Percentiles rank a stretch among this genome's conserved stretches.
Evolutionary conservation across 2,888 invertebrate genomes (phyloP).

Genomic region (Agrochola lota): DNA sequence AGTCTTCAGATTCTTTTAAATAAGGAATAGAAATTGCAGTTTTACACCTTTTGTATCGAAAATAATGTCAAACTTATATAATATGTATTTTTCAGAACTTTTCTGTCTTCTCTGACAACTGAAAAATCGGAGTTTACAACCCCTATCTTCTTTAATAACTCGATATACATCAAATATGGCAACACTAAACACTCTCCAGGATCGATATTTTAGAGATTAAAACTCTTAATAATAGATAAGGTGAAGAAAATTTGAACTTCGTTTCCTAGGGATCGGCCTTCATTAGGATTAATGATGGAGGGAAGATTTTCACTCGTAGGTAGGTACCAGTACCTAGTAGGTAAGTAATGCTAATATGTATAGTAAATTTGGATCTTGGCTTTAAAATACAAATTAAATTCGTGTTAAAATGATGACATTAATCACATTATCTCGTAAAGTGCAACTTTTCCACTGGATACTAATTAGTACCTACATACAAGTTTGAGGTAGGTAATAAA

Average conservation of each 20-base stretch:
- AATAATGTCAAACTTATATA: not conserved
- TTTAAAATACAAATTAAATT: not conserved
- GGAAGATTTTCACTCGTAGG: not conserved
- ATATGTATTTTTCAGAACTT: not conserved
- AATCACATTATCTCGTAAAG: not conserved
- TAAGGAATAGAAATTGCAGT: not conserved
- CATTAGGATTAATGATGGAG: not conserved
- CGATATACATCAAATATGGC: not conserved
- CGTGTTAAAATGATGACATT: not conserved
- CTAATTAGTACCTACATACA: not conserved
- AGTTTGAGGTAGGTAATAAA: constrained; percentile 16
- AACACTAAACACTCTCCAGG: not conserved
- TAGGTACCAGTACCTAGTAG: not conserved
- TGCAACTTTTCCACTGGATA: constrained; percentile 5
- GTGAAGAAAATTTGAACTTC: constrained; percentile 13
- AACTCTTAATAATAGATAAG: not conserved
- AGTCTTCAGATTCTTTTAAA: too few species aligned
- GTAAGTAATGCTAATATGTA: not conserved
- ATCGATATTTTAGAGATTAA: not conserved
- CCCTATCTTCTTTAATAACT: not conserved
- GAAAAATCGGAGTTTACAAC: not conserved
- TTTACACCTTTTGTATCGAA: not conserved
- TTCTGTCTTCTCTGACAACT: not conserved
- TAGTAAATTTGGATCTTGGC: not conserved
- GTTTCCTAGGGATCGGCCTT: not conserved